Percentiles rank a stretch among this genome's conserved stretches.
Evolutionary conservation across 2,113 vertebrate genomes (phyloP).

Genomic region (Hiodon alosoides): DNA sequence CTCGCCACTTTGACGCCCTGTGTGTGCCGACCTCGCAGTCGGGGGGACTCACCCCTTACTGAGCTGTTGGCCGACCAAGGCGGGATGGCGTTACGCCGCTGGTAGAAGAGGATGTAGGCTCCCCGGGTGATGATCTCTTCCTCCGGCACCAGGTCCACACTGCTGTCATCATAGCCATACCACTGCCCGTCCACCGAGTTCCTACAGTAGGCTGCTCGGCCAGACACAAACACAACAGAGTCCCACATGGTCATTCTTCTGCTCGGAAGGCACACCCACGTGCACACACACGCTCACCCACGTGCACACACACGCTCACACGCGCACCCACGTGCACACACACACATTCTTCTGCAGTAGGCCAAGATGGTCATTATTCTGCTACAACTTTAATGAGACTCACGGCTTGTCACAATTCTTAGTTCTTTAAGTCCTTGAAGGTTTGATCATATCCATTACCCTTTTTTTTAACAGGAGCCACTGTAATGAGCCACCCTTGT

Average conservation of each 20-base stretch:
- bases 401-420: too few relatives aligned
- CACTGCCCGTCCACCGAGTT: slow-evolving; percentile 86
- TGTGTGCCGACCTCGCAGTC: neutral
- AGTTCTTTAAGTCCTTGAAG: too few relatives aligned
- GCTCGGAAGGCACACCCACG: neutral
- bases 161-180: slow-evolving; percentile 91
- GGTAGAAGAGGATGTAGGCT: slow-evolving; percentile 94
- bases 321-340: neutral
- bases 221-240: neutral
- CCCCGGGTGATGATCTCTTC: slow-evolving; percentile 78
- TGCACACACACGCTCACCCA: neutral
- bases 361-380: too few relatives aligned
- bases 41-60: slow-evolving; percentile 61
- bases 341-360: neutral
- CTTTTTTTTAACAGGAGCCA: too few relatives aligned
- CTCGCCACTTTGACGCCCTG: neutral
- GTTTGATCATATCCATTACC: too few relatives aligned
- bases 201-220: slow-evolving; percentile 75
- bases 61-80: slow-evolving; percentile 77
- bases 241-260: neutral
- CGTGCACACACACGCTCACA: too few relatives aligned
- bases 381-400: too few relatives aligned
- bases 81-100: slow-evolving; percentile 76
- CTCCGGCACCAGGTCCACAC: slow-evolving; percentile 67
- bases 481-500: too few relatives aligned